phyloP scores from a whole-genome alignment of 2,797 vertebrate species.

The Catostomus latipinnis region DNA sequence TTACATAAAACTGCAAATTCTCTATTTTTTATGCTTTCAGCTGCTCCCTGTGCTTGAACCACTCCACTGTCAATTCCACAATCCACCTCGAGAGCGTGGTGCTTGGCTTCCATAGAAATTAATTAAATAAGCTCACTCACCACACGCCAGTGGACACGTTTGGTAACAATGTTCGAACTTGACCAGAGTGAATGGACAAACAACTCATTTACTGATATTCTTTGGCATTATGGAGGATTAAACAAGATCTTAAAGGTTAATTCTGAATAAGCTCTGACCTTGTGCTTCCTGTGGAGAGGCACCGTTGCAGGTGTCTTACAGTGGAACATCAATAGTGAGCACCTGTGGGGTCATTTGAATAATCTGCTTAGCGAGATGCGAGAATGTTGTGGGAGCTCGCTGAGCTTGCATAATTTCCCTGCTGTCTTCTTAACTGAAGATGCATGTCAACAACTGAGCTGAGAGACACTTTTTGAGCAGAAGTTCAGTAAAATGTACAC shows the following conservation, averaged over 20 bases:
- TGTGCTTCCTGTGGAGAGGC: conserved; percentile 31
- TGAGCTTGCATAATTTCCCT: conserved; percentile 45
- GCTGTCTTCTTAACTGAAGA: conserved; percentile 21
- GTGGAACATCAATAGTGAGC: conserved; percentile 43
- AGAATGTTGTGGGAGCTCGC: conserved; percentile 35
- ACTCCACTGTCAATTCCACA: too few species aligned
- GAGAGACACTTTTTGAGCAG: conserved; percentile 20
- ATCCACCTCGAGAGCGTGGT: too few species aligned
- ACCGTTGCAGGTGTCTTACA: conserved; percentile 41
- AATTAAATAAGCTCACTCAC: too few species aligned
- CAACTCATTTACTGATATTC: conserved; percentile 45
- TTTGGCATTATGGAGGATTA: conserved; percentile 17
- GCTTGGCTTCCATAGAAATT: too few species aligned
- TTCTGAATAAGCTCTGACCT: conserved; percentile 50
- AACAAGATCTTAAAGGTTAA: conserved; percentile 39
- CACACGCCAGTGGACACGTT: too few species aligned
- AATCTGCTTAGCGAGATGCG: conserved; percentile 53
- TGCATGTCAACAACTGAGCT: conserved; percentile 34
- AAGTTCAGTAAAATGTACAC: neutral
- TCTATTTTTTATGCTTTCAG: too few species aligned
- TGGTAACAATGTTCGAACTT: conserved; percentile 3
- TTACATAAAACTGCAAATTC: too few species aligned
- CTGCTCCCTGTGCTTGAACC: too few species aligned
- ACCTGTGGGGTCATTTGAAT: conserved; percentile 59
- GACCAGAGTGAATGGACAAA: conserved; percentile 19